Evolutionary conservation across 2,113 vertebrate genomes (phyloP), one percentile per base, ranked within the genome.

Genomic region (Clupea harengus): DNA sequence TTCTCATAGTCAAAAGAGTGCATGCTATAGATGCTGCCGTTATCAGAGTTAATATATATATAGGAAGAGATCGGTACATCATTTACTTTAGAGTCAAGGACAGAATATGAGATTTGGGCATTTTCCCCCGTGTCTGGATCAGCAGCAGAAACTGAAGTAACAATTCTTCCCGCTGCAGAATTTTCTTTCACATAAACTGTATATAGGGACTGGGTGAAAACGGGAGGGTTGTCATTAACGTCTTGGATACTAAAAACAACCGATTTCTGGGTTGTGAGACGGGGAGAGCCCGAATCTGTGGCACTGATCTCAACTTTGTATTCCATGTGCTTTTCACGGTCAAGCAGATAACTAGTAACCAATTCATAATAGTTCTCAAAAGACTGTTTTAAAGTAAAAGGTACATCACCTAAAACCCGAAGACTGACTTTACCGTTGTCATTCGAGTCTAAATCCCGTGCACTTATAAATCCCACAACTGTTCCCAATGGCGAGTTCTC

Each of bases 151-250:
- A 97, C 89, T 0, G 96, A 96, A 60, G 85, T 93, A 46, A 97
- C 91, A 22, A 96, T 93, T 22, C 93, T 93, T 0, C 97, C 96
- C 0, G 96, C 92, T 0, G 90, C 9, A 0, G 95, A 96, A 80
- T 98, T 98, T 89, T 98, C 97, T 9, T 92, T 93, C 6, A 97
- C 92, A 25, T 97, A 97, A 0, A 96, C 95, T 39, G 96, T 95
- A 0, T 97, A 97, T 3, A 92, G 95, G n/a, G 94, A 82, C 47
- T 97, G 95, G 3, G 92, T 89, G 13, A 94, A 89, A 11, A 89
- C 88, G 8, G 95, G 95, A 4, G 91, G 87, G 32, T 96, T 95
- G 88, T 95, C 95, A 0, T 95, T 95, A 86, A 93, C 88, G 13
- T 96, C 95, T 88, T 92, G n/a, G 13, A 96, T 86, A 0, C 93